Base-by-base conservation (phyloP, 2,113 vertebrate species). In the Poeciliopsis prolifica region DNA sequence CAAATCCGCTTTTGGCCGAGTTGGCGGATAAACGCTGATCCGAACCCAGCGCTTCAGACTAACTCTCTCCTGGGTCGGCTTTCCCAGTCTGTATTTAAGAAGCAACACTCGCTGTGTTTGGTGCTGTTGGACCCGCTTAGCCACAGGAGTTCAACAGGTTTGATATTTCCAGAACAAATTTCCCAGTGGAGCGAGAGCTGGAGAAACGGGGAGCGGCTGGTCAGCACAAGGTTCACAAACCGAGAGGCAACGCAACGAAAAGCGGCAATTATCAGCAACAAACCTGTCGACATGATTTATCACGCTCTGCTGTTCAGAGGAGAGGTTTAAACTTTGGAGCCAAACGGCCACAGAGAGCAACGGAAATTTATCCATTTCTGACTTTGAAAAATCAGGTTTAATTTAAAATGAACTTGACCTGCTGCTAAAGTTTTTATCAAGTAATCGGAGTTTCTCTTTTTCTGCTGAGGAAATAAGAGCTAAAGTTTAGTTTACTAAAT, bases 201-300 rank as follows among this genome's bases (percentile, higher is more conserved):
- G 61, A 35, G 22, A 37, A 79, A 70, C 29, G 26, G 28, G 60
- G 40, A 35, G 62, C 44, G 31, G 13, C 71, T 48, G 70, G 70
- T 78, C 9, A 5, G 60, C 48, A 60, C 22, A 61, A 72, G 61
- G 80, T 70, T 79, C 71, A 70, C 67, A 60, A 17, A 69, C 26
- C 19, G 33, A 66, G 65, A 64, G 62, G 51, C 61, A 37, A 10
- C 33, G 51, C 9, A 48, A 77, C 81, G 87, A 83, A 63, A 82
- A 44, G 1, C 73, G 70, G 88, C 91, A 81, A 89, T 82, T 68
- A 92, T 88, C 90, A 92, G 83, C 83, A 79, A 14, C 83, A 82
- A 61, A 87, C 79, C 92, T 95, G 95, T 92, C 93, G 82, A 81
- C 51, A 87, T 91, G 95, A 95, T 95, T 94, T 94, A 95, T 95